Evolutionary conservation across 2,113 vertebrate species (phyloP).

Genomic region (Helogale parvula): DNA sequence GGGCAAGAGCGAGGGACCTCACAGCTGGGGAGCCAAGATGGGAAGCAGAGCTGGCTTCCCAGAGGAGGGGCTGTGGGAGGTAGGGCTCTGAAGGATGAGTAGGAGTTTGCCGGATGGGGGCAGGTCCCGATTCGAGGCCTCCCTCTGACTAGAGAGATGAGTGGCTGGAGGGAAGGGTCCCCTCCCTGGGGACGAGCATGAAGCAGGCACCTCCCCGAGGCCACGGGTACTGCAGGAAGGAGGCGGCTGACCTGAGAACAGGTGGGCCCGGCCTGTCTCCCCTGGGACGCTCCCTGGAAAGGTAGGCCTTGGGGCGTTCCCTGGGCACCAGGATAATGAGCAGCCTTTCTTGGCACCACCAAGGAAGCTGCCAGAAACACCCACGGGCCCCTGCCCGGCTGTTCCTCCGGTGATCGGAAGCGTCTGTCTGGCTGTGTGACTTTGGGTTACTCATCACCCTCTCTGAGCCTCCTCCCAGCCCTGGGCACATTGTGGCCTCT

Average conservation of each 20-base stretch:
- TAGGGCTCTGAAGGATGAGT: conserved; percentile 12
- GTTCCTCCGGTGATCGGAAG: neutral
- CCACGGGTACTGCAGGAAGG: neutral
- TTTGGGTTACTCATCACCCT: neutral
- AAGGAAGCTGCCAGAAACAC: conserved; percentile 36
- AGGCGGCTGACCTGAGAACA: neutral
- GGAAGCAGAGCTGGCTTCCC: neutral
- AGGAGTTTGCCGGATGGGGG: neutral
- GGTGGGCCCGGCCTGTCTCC: neutral
- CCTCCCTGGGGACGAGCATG: neutral
- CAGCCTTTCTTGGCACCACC: neutral
- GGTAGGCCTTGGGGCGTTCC: neutral
- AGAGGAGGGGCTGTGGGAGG: neutral
- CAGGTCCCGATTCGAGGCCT: neutral
- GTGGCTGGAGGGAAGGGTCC: neutral
- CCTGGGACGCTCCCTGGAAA: neutral
- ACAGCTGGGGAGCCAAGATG: neutral
- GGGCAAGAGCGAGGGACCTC: neutral
- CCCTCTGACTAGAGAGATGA: neutral
- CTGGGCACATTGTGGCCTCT: neutral
- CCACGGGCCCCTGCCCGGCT: neutral
- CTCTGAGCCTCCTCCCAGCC: neutral
- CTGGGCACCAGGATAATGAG: neutral
- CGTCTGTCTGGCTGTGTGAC: neutral
- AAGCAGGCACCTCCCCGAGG: neutral